These are phyloP conservation scores for Hofmannophila pseudospretella DNA, from an alignment of 2,888 invertebrate species.

Conservation along the genomic window DNA sequence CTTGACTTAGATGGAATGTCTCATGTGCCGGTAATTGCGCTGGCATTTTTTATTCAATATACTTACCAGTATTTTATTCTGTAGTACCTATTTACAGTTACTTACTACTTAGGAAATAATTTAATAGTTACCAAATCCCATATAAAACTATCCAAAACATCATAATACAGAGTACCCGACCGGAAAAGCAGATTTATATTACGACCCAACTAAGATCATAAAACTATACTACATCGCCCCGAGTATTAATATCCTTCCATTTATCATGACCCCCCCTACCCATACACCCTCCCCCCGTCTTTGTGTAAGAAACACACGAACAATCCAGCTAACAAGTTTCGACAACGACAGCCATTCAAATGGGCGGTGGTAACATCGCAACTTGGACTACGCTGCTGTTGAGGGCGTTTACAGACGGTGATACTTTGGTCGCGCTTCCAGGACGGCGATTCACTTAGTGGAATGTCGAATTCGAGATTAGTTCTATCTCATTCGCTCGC, in stretches of 20 bases:
- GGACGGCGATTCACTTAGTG: too few relatives aligned
- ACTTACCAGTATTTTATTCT: too few relatives aligned
- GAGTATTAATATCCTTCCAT: constrained; percentile 71
- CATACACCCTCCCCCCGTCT: constrained; percentile 64
- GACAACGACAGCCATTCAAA: constrained; percentile 68
- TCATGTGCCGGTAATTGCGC: too few relatives aligned
- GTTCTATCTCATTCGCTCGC: too few relatives aligned
- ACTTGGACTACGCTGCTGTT: constrained; percentile 64
- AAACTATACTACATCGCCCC: constrained; percentile 69
- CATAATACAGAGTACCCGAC: constrained; percentile 41
- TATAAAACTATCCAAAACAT: constrained; percentile 43
- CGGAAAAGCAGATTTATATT: constrained; percentile 73
- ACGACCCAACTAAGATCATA: constrained; percentile 76
- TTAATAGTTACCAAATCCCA: background rate
- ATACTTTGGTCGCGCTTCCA: too few relatives aligned
- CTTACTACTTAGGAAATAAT: too few relatives aligned
- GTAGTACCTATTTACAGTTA: too few relatives aligned
- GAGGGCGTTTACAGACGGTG: too few relatives aligned
- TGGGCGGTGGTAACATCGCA: constrained; percentile 65
- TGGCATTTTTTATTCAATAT: too few relatives aligned
- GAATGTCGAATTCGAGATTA: too few relatives aligned
- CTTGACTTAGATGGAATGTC: too few relatives aligned
- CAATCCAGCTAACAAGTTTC: constrained; percentile 68
- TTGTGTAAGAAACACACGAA: constrained; percentile 71
- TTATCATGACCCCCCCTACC: constrained; percentile 64